Evolutionary conservation across 2,797 vertebrate species (phyloP), one percentile per base, ranked within the genome.

Genomic region (Anisognathus igniventris): DNA sequence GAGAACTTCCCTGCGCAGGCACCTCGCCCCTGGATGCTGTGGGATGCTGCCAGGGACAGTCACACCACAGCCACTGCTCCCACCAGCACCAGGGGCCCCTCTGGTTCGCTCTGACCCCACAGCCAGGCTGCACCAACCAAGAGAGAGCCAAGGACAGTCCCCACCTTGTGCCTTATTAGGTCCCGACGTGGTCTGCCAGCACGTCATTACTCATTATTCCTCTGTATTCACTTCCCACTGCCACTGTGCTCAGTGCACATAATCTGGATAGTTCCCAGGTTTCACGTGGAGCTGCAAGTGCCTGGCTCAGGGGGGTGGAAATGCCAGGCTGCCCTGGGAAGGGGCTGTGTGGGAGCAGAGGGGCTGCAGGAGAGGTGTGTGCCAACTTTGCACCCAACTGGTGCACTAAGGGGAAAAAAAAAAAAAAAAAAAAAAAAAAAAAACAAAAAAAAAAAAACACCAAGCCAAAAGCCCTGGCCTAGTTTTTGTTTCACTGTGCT

Each of bases 401-500:
- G 50, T 50, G 51, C 56, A 16, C 44, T 21, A 25, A 90, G 23
- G 35, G 39, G 0, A 23, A 28, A 56, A 37, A 73, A 77, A 66
- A 10, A 33, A 25, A 17, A 18, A 9, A 18, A 9, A 35, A 11
- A 10, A 15, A 42, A 57, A 33, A 47, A 21, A 39, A 40, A 39
- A 39, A 15, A 11, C 37, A n/a, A n/a, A n/a, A n/a, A n/a, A n/a
- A n/a, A n/a, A n/a, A n/a, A n/a, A n/a, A n/a, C n/a, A n/a, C n/a
- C n/a, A 21, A 64, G 25, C 68, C 67, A 70, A 90, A 93, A 95
- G 24, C 73, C 84, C 67, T 96, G 96, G 94, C 96, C 96, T 97
- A 97, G 90, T 96, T 96, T 96, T 96, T 67, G 86, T 96, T 96
- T 95, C 91, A 86, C 39, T 90, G 89, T 12, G 31, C 94, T 66